Evolutionary conservation across 2,797 vertebrate genomes (phyloP).

Genomic region (Melanotaenia boesemani): DNA sequence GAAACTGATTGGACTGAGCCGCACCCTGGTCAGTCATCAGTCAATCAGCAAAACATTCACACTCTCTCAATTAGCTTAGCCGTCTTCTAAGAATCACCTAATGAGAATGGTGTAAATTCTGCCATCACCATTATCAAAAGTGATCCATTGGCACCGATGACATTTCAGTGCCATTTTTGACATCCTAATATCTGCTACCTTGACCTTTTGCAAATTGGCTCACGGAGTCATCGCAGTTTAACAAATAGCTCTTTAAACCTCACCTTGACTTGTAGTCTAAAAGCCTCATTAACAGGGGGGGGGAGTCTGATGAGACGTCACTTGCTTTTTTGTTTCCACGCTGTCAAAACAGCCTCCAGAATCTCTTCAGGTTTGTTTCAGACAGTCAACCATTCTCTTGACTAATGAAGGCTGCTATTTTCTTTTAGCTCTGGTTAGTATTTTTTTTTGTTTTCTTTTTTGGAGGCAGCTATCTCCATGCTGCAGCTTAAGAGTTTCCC

Average conservation of each 20-base stretch:
- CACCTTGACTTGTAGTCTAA: constrained; percentile 77
- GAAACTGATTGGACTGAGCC: constrained; percentile 18
- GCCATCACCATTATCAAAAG: constrained; percentile 70
- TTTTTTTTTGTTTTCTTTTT: constrained; percentile 37
- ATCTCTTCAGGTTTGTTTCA: constrained; percentile 60
- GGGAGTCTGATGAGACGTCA: constrained; percentile 68
- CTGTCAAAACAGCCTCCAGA: constrained; percentile 31
- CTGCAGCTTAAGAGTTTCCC: constrained; percentile 83
- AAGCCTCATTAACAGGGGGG: constrained; percentile 78
- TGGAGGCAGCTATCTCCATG: constrained; percentile 85
- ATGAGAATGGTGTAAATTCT: constrained; percentile 72
- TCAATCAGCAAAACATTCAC: constrained; percentile 23
- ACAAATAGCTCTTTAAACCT: constrained; percentile 80
- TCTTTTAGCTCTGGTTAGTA: constrained; percentile 64
- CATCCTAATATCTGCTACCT: constrained; percentile 82
- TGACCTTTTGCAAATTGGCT: constrained; percentile 88
- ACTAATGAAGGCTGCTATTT: constrained; percentile 78
- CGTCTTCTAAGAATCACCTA: constrained; percentile 57
- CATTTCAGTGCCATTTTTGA: constrained; percentile 85
- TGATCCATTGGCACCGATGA: constrained; percentile 81
- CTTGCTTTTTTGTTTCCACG: constrained; percentile 18
- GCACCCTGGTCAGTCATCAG: constrained; percentile 39
- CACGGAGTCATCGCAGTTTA: constrained; percentile 79
- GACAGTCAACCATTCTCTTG: constrained; percentile 62
- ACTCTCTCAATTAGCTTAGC: constrained; percentile 52